Conservation (phyloP, 1,140 invertebrate species). For the Scaptomyza graminum region DNA sequence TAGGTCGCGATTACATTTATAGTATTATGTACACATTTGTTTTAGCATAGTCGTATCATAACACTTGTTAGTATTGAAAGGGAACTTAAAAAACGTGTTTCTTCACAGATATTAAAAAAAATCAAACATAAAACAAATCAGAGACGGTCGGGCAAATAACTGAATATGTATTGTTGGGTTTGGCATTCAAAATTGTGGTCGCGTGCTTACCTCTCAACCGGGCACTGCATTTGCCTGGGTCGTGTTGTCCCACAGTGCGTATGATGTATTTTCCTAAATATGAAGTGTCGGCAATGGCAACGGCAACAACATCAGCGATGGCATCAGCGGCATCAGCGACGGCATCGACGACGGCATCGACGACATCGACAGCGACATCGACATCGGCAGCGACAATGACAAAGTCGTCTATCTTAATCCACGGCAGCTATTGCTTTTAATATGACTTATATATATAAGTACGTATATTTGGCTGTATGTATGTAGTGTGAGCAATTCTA, state of each 20-base stretch:
- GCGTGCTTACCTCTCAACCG: constrained; percentile 61
- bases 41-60: constrained; percentile 12
- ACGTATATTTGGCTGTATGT: constrained; percentile 11
- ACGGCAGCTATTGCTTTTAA: constrained; percentile 56
- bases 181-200: constrained; percentile 10
- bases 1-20: constrained; percentile 1
- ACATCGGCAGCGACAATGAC: constrained; percentile 9
- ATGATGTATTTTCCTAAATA: constrained; percentile 64
- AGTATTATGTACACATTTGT: neutral
- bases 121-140: constrained; percentile 33
- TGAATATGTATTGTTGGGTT: constrained; percentile 10
- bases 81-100: constrained; percentile 18
- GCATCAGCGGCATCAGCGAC: neutral
- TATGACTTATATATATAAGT: constrained; percentile 37
- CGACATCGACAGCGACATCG: constrained; percentile 8
- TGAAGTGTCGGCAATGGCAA: constrained; percentile 56
- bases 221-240: constrained; percentile 66
- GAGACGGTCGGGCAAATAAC: constrained; percentile 15
- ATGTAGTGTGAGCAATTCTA: constrained; percentile 38
- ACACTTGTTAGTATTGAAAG: constrained; percentile 22
- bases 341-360: constrained; percentile 5
- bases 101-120: constrained; percentile 33
- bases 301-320: constrained; percentile 3
- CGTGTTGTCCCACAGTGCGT: constrained; percentile 71
- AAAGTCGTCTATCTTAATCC: constrained; percentile 58